A percentile compares a stretch with the other conserved stretches of the same genome.
Evolutionary conservation across 2,888 invertebrate genomes (phyloP).

Genomic region (Cinara cedri): DNA sequence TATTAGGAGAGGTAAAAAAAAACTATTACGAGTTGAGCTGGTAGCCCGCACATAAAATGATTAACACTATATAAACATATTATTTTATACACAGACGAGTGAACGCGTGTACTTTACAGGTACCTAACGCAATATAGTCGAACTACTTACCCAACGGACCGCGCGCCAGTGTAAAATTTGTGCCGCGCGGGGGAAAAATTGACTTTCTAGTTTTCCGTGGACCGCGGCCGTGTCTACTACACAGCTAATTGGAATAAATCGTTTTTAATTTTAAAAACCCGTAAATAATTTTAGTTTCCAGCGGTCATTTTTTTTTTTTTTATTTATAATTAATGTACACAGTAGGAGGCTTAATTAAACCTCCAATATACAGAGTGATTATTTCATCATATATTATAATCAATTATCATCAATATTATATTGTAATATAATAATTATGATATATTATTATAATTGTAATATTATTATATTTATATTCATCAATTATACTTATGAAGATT

Average conservation of each 20-base stretch:
- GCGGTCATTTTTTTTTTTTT: not conserved
- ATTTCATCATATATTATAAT: too few species aligned
- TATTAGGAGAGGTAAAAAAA: conserved; percentile 12
- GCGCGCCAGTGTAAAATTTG: not conserved
- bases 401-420: too few species aligned
- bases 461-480: too few species aligned
- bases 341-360: not conserved
- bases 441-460: too few species aligned
- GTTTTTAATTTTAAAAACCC: not conserved
- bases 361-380: too few species aligned
- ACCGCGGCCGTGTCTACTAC: too few species aligned
- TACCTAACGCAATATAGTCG: not conserved
- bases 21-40: not conserved
- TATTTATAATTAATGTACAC: not conserved
- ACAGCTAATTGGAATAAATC: conserved; percentile 16
- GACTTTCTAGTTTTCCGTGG: conserved; percentile 30
- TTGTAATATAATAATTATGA: too few species aligned
- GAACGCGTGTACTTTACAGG: not conserved
- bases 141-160: conserved; percentile 38
- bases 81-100: not conserved
- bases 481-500: too few species aligned
- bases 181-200: not conserved
- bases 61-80: not conserved
- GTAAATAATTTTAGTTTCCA: too few species aligned
- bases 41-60: not conserved